Evolutionary conservation across 2,888 invertebrate species (phyloP).

Genomic region (Leptogaster cylindrica): DNA sequence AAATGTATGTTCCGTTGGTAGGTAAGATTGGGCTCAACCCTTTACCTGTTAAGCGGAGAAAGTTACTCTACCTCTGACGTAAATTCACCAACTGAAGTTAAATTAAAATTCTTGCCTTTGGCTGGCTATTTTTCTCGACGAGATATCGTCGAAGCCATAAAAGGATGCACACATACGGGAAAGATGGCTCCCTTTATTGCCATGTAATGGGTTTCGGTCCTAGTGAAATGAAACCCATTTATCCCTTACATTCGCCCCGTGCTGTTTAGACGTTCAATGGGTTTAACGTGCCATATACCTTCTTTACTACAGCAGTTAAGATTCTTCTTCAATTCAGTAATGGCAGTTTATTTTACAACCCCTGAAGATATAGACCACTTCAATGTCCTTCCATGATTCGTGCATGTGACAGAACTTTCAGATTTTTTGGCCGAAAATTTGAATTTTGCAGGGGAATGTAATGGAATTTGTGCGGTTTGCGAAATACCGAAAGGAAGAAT

Average conservation of each 20-base stretch:
- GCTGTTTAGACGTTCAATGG: conserved; percentile 6
- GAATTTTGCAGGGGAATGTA: neutral
- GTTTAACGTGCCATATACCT: neutral
- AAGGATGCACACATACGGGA: neutral
- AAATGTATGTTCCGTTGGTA: too few species aligned
- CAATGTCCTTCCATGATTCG: neutral
- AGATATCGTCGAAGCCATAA: conserved; percentile 6
- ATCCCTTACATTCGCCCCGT: neutral
- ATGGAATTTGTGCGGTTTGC: conserved; percentile 10
- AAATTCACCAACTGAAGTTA: conserved; percentile 17
- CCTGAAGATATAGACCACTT: neutral
- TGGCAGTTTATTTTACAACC: neutral
- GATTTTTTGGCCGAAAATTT: conserved; percentile 12
- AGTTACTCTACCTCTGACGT: neutral
- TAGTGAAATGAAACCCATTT: conserved; percentile 7
- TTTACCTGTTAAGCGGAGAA: neutral
- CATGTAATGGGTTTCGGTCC: conserved; percentile 11
- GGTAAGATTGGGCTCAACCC: too few species aligned
- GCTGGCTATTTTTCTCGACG: neutral
- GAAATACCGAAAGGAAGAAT: neutral
- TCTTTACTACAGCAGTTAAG: conserved; percentile 1
- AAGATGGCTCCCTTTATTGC: neutral
- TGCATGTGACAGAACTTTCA: conserved; percentile 13
- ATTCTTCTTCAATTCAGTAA: neutral
- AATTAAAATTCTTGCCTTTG: conserved; percentile 29